These are phyloP conservation scores for Lordiphosa mommai DNA, from an alignment of 1,140 invertebrate genomes.

Conservation along the genomic window DNA sequence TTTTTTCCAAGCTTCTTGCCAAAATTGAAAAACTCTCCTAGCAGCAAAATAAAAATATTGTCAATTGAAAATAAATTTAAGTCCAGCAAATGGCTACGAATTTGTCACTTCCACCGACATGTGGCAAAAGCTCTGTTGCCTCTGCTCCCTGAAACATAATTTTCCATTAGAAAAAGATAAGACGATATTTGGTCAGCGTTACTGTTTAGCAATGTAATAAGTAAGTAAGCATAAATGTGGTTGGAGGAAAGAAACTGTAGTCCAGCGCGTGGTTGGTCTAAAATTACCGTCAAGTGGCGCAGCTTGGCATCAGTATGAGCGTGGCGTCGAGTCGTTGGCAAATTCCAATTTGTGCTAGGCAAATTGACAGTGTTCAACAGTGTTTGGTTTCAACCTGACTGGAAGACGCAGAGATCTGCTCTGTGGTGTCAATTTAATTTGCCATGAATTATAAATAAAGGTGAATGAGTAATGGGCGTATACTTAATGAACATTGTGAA, in stretches of 20 bases:
- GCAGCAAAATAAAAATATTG: conserved; percentile 5
- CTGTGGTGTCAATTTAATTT: conserved; percentile 1
- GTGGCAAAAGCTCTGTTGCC: conserved; percentile 28
- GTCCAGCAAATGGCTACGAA: conserved; percentile 26
- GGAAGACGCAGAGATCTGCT: background rate
- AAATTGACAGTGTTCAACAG: conserved; percentile 25
- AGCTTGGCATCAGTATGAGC: conserved; percentile 23
- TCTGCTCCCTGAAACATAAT: conserved; percentile 46
- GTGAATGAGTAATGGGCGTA: background rate
- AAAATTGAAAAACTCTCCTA: background rate
- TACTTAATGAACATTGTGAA: conserved; percentile 1
- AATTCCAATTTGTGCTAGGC: conserved; percentile 36
- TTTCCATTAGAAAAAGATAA: conserved; percentile 48
- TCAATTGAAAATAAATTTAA: conserved; percentile 44
- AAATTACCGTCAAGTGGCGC: conserved; percentile 5
- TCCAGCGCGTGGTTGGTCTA: conserved; percentile 4
- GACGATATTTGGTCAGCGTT: conserved; percentile 23
- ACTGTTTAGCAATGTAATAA: conserved; percentile 52
- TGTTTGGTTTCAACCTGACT: background rate
- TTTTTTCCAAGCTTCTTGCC: too few species aligned
- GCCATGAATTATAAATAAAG: conserved; percentile 5
- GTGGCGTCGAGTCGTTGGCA: conserved; percentile 17
- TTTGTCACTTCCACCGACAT: conserved; percentile 19
- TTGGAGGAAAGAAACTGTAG: background rate
- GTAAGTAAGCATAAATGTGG: conserved; percentile 47